Base-by-base conservation (phyloP, 1,140 invertebrate genomes). In the Phymorhynchus buccinoides region DNA sequence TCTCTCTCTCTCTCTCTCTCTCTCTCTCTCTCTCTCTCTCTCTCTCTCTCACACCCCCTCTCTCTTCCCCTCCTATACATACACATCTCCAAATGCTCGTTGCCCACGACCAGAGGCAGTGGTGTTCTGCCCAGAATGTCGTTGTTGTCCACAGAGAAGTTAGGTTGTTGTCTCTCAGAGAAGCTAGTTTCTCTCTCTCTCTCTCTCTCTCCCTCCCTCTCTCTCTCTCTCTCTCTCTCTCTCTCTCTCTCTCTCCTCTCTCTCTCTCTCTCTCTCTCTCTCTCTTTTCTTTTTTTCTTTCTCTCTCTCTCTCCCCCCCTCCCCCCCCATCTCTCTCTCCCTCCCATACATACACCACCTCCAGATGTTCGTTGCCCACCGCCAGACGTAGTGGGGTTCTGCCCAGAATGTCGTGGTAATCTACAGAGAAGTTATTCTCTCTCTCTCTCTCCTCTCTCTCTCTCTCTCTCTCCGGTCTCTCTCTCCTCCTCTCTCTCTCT, bases 71-170 rank as follows among this genome's bases (percentile, higher is more conserved):
- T 48, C 6, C 44, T 18, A n/a, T n/a, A 62, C 12, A 14, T 27
- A 56, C 84, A 84, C 84, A 93, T 90, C 89, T 92, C 92, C 32
- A 92, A 73, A 85, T 93, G 91, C 86, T 93, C 92, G 86, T 92
- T 91, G 48, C 90, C 91, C 14, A 92, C 91, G 3, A 91, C 92
- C 12, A 93, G 81, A 30, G 89, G 88, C 12, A 93, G 81, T 0
- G 92, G 91, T 22, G 91, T 91, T 32, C 92, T 83, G 7, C 91
- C 91, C 32, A 93, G 85, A 41, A 91, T 90, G 81, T 93, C 91
- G 77, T 85, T 89, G 80, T 89, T 90, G 81, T 93, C 90, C 1
- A 92, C 89, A 85, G 90, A 90, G 80, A 93, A 89, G 35, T 89
- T 86, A 0, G 86, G 83, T n/a, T n/a, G 42, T 92, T 88, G 52